These are phyloP conservation scores for Apomyelois bistriatella DNA, from an alignment of 2,888 invertebrate genomes.

Conservation along the genomic window DNA sequence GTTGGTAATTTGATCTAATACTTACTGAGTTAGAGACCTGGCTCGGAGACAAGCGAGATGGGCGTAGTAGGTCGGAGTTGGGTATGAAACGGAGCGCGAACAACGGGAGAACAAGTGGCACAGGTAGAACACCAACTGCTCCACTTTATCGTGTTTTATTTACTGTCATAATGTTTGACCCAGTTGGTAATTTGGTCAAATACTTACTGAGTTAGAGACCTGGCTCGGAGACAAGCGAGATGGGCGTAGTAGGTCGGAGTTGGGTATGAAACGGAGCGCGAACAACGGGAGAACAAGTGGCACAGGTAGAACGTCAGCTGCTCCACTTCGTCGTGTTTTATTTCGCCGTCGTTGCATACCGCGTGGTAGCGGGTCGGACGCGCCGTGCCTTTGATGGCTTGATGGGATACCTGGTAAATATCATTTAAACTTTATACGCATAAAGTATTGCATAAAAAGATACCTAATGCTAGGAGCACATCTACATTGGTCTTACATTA, in stretches of 20 bases:
- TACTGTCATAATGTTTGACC: no score
- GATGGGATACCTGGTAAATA: constrained; percentile 75
- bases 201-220: constrained; percentile 73
- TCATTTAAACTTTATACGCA: not conserved
- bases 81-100: constrained; percentile 90
- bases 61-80: constrained; percentile 93
- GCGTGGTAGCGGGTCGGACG: constrained; percentile 93
- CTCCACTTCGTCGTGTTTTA: constrained; percentile 87
- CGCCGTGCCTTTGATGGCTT: constrained; percentile 89
- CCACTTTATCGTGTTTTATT: no score
- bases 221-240: constrained; percentile 88
- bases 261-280: constrained; percentile 90
- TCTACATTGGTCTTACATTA: no score
- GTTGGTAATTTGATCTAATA: no score
- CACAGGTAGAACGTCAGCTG: constrained; percentile 90
- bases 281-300: constrained; percentile 91
- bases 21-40: constrained; percentile 72
- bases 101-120: constrained; percentile 93
- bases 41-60: constrained; percentile 91
- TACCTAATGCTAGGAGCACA: no score
- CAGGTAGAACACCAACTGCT: constrained; percentile 85
- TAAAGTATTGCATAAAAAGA: no score
- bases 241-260: constrained; percentile 94
- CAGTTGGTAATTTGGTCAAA: no score
- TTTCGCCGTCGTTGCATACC: constrained; percentile 87